Evolutionary conservation across 1,140 invertebrate genomes (phyloP), one percentile per base, ranked within the genome.

Genomic region (Achatina immaculata): DNA sequence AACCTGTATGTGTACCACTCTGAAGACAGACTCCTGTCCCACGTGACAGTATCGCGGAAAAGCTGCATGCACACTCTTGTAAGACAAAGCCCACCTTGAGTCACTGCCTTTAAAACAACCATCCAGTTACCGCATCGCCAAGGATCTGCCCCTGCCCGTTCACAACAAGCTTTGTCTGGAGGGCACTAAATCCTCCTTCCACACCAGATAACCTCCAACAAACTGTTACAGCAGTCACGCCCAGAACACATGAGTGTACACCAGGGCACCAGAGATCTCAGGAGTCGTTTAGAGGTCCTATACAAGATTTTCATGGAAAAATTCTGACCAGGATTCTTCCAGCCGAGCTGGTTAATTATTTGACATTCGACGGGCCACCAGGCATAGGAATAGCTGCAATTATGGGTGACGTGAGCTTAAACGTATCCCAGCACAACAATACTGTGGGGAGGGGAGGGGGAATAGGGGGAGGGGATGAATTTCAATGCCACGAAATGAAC

Each of bases 341-440:
- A 42, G 36, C 42, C 68, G 24, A 43, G 14, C 36, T 43, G 68
- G 68, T 69, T 69, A 69, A 43, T 69, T 69, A 69, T 69, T 69
- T 69, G 68, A 69, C 68, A 28, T 40, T 21, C 1, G 36, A 40
- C 68, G 68, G 42, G 36, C 68, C 7, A 69, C 68, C 6, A 21
- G 11, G 68, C 68, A 69, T 69, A 69, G 36, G 68, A 69, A 69
- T 69, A 16, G 68, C 38, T n/a, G 36, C 68, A 40, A 69, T 69
- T 42, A 42, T 31, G 58, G 28, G n/a, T 6, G 58, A 6, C 21
- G n/a, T 11, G 28, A n/a, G 4, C 58, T 69, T 34, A 36, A 6
- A 68, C 66, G 36, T 2, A 34, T 14, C 66, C 19, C 31, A 7
- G 19, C 28, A 14, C n/a, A 36, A 40, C 42, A n/a, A 43, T 43